A percentile compares a stretch with the other conserved stretches of the same genome.
phyloP scores from a whole-genome alignment of 2,113 vertebrate genomes.

The Eubucco bourcierii region DNA sequence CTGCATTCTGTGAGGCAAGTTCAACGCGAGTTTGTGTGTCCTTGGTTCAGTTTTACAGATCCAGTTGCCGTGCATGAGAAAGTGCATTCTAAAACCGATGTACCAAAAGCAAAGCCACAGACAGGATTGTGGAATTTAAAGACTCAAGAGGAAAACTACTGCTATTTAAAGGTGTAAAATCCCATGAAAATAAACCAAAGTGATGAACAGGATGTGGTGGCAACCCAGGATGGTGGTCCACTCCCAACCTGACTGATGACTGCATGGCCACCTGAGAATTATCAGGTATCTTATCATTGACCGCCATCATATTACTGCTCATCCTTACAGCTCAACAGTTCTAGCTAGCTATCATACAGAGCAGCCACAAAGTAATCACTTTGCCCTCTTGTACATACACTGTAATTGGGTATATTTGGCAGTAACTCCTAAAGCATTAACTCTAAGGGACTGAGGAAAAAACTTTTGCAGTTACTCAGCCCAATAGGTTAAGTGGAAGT shows the following conservation, averaged over 20 bases:
- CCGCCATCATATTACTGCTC: not conserved
- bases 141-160: not conserved
- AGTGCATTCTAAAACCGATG: not conserved
- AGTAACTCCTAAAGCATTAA: not conserved
- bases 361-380: not conserved
- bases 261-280: not conserved
- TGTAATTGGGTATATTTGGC: not conserved
- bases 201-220: not conserved
- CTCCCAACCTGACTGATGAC: not conserved
- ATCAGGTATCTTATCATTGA: not conserved
- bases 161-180: not conserved
- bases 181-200: not conserved
- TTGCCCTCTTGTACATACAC: not conserved
- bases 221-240: not conserved
- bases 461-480: not conserved
- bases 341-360: not conserved
- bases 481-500: not conserved
- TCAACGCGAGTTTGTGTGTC: not conserved
- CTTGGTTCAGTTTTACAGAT: not conserved
- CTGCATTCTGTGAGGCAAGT: rapidly evolving
- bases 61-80: not conserved
- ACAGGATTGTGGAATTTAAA: not conserved
- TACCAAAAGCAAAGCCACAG: not conserved
- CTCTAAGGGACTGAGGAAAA: not conserved
- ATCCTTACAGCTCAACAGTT: not conserved